A percentile compares a stretch with the other conserved stretches of the same genome.
Evolutionary conservation across 92 coral and sea anemone species (phyloP).

Genomic region (Nematostella vectensis): DNA sequence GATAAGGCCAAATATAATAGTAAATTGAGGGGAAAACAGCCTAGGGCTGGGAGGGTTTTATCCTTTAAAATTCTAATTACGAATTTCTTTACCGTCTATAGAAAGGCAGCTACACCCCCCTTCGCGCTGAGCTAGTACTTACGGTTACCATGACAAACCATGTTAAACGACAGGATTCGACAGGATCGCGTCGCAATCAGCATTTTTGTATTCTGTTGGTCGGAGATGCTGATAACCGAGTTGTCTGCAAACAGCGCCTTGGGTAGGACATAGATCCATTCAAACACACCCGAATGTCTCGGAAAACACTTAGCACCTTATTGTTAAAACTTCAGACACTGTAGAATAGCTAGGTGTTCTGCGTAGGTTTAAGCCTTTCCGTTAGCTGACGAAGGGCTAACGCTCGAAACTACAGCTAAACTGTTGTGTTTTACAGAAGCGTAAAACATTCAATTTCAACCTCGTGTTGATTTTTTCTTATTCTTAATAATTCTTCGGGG

Average conservation of each 20-base stretch:
- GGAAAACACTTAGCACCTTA: neutral
- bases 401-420: too few relatives aligned
- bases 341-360: neutral
- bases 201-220: slow-evolving; percentile 70
- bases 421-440: too few relatives aligned
- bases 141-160: slow-evolving; percentile 88
- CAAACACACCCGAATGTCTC: neutral
- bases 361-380: too few relatives aligned
- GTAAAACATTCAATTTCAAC: too few relatives aligned
- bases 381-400: too few relatives aligned
- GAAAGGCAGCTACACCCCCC: slow-evolving; percentile 59
- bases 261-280: slow-evolving; percentile 74
- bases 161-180: slow-evolving; percentile 59
- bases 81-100: slow-evolving; percentile 8
- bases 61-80: too few relatives aligned
- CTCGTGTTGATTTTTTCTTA: too few relatives aligned
- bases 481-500: too few relatives aligned
- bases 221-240: slow-evolving; percentile 69
- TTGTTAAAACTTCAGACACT: neutral
- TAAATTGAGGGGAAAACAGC: too few relatives aligned
- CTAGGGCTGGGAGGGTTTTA: too few relatives aligned
- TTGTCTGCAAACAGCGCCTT: slow-evolving; percentile 79
- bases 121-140: slow-evolving; percentile 66
- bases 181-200: slow-evolving; percentile 41
- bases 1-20: too few relatives aligned